Conservation (phyloP, 2,888 invertebrate genomes). For the Schrankia costaestrigalis region DNA sequence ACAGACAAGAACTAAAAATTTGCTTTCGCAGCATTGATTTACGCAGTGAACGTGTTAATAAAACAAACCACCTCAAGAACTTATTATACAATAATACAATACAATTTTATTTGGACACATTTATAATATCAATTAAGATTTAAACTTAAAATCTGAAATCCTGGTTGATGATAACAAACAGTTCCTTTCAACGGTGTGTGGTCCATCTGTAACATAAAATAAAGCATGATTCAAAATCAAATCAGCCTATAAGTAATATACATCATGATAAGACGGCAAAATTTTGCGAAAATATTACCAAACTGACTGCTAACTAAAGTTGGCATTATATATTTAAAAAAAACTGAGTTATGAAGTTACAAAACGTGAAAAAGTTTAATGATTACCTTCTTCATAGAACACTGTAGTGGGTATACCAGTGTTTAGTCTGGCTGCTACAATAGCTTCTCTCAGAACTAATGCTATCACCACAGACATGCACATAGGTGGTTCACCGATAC, state of each 20-base stretch:
- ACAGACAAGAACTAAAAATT: no score
- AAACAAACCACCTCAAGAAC: no score
- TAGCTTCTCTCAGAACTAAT: conserved; percentile 83
- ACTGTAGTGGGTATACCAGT: conserved; percentile 68
- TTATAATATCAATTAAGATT: no score
- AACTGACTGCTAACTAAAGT: no score
- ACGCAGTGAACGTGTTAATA: no score
- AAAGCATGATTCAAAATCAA: background rate
- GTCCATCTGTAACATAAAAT: conserved; percentile 62
- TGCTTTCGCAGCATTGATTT: no score
- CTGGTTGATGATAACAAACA: conserved; percentile 32
- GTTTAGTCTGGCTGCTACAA: conserved; percentile 81
- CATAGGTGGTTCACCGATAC: conserved; percentile 73
- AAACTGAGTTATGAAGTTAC: no score
- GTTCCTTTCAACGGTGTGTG: conserved; percentile 60
- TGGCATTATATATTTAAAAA: no score
- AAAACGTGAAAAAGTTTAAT: conserved; percentile 7
- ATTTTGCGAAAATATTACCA: no score
- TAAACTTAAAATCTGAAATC: conserved; percentile 38
- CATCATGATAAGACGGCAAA: no score
- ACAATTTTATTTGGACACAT: no score
- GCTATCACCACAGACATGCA: conserved; percentile 69
- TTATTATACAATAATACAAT: no score
- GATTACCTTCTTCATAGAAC: conserved; percentile 82
- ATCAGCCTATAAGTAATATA: background rate